Evolutionary conservation across 2,888 invertebrate genomes (phyloP), one percentile per base, ranked within the genome.

Genomic region (Dorcus hopei): DNA sequence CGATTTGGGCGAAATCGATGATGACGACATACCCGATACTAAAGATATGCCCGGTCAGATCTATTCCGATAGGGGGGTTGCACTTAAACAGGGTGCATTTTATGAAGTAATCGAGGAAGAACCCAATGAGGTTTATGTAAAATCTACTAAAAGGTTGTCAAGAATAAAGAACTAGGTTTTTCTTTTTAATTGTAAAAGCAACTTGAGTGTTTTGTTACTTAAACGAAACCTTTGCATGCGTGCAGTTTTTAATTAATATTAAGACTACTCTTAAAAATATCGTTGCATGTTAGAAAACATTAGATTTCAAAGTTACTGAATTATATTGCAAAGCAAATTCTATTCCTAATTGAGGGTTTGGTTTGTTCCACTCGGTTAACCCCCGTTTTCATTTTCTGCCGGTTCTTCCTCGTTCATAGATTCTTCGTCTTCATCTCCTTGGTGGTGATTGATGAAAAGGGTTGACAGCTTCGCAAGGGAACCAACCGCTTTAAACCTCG

Each of bases 401-500:
- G 47, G 38, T 1, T 23, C 11, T 47, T 51, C 38, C 6, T 39
- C 33, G 8, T 53, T 49, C 3, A 23, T 2, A 9, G 16, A 26
- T 43, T 49, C 54, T 6, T 40, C 47, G 5, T 40, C 52, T 23
- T 54, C 56, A 33, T 62, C 58, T 8, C 41, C 50, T 11, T 14
- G 40, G n/a, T 58, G 53, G 26, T 68, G 67, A 58, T 72, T 73
- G 1, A 71, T 67, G 64, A 78, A 77, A 48, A 72, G 65, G 9
- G 78, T 77, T 0, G 82, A 80, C 50, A 83, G 74, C 61, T 80
- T 81, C 1, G 86, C 87, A 52, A 87, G 83, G 8, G 86, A 81
- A 38, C 86, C 86, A 1, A 86, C 86, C 9, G 88, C 88, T 74
- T 86, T 87, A 66, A 88, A 88, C 65, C 85, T 82, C 41, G 85